Evolutionary conservation across 2,888 invertebrate species (phyloP).

Genomic region (Lymantria monacha): DNA sequence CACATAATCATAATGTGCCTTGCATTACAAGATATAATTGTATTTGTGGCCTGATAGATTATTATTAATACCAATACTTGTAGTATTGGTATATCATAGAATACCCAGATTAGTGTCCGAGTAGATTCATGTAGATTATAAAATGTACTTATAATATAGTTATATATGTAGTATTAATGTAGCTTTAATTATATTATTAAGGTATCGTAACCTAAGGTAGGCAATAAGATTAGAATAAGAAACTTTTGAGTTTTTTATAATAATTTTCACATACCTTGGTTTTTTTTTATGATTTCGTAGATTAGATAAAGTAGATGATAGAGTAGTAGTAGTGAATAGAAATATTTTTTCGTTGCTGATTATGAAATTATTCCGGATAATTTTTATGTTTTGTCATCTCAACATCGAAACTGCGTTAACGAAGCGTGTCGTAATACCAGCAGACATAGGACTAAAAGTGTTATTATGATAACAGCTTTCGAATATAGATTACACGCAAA

Average conservation of each 20-base stretch:
- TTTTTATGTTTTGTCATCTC: too few relatives aligned
- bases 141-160: background rate
- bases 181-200: background rate
- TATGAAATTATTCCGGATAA: background rate
- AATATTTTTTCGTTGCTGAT: background rate
- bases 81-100: too few relatives aligned
- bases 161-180: background rate
- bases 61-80: too few relatives aligned
- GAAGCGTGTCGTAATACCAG: too few relatives aligned
- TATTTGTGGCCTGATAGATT: too few relatives aligned
- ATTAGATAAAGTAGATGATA: constrained; percentile 11
- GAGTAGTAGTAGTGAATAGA: constrained; percentile 17
- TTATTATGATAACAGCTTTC: too few relatives aligned
- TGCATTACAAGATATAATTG: too few relatives aligned
- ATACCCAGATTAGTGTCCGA: constrained; percentile 10
- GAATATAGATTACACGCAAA: background rate
- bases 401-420: too few relatives aligned
- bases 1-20: too few relatives aligned
- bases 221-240: background rate
- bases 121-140: background rate
- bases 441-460: too few relatives aligned
- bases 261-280: constrained; percentile 15
- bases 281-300: constrained; percentile 23
- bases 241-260: constrained; percentile 18
- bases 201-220: background rate